Percentiles rank a stretch among this genome's conserved stretches.
Evolutionary conservation across 2,113 vertebrate genomes (phyloP).

Genomic region (Coryphaenoides rupestris): DNA sequence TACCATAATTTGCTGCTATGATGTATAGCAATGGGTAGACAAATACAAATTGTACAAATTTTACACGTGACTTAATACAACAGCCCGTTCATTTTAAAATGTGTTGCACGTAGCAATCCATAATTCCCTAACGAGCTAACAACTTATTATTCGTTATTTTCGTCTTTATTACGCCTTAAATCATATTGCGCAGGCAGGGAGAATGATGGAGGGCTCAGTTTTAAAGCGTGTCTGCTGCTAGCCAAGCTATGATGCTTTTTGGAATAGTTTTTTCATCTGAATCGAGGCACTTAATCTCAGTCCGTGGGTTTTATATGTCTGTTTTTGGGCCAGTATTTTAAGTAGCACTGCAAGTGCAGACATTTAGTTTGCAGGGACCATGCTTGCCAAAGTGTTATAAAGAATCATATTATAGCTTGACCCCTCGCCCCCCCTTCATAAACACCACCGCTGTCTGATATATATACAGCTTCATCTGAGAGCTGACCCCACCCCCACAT

Average conservation of each 20-base stretch:
- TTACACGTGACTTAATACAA: conserved; percentile 6
- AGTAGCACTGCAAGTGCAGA: not conserved
- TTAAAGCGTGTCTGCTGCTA: conserved; percentile 24
- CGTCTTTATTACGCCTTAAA: conserved; percentile 32
- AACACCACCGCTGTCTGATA: not conserved
- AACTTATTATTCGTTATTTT: conserved; percentile 26
- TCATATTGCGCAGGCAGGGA: conserved; percentile 19
- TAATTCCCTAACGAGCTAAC: conserved; percentile 12
- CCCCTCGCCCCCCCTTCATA: not conserved
- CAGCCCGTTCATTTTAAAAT: conserved; percentile 22
- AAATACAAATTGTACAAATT: conserved; percentile 1
- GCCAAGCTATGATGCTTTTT: conserved; percentile 14
- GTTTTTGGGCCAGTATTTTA: not conserved
- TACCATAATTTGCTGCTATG: conserved; percentile 8
- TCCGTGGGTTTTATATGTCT: conserved; percentile 29
- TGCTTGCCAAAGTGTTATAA: too few species aligned
- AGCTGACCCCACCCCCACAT: not conserved
- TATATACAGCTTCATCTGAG: not conserved
- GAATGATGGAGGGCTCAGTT: conserved; percentile 37
- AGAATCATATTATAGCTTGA: too few species aligned
- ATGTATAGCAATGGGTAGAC: not conserved
- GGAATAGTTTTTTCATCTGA: conserved; percentile 23
- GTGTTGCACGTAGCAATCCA: conserved; percentile 11
- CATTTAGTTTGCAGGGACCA: not conserved
- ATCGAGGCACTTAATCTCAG: conserved; percentile 24